phyloP scores from a whole-genome alignment of 2,113 vertebrate species.

The Oreochromis spilurus region DNA sequence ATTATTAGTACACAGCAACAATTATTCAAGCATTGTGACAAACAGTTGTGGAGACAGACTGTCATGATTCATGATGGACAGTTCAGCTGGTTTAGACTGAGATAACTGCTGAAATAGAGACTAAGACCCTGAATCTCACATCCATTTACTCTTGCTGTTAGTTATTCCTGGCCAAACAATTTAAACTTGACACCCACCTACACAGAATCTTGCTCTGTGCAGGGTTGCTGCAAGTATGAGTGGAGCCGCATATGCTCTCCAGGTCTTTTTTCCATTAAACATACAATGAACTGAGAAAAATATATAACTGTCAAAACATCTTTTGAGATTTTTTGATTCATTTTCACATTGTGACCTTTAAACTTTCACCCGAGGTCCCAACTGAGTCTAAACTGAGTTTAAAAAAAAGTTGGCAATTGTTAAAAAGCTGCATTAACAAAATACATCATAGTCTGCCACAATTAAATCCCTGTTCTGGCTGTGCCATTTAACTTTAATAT shows the following conservation, averaged over 20 bases:
- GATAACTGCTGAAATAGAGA: not conserved
- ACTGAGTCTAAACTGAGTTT: not conserved
- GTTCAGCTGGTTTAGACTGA: not conserved
- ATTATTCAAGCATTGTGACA: not conserved
- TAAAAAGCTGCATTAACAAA: not conserved
- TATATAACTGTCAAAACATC: too few species aligned
- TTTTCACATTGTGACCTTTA: not conserved
- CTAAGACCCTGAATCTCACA: not conserved
- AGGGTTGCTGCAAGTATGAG: too few species aligned
- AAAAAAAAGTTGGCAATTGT: not conserved
- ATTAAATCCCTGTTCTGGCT: not conserved
- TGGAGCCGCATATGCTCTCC: too few species aligned
- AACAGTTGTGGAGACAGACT: not conserved
- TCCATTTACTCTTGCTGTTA: not conserved
- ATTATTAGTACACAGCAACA: not conserved
- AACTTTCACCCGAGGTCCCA: not conserved
- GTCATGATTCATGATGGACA: not conserved
- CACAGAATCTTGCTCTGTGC: too few species aligned
- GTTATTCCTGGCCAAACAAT: not conserved
- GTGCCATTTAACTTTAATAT: not conserved
- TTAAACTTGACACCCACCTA: not conserved
- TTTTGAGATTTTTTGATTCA: too few species aligned
- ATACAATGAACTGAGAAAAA: too few species aligned
- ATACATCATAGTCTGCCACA: not conserved
- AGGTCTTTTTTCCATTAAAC: too few species aligned